Evolutionary conservation across 2,113 vertebrate species (phyloP), one percentile per base, ranked within the genome.

Genomic region (Nanorana parkeri): DNA sequence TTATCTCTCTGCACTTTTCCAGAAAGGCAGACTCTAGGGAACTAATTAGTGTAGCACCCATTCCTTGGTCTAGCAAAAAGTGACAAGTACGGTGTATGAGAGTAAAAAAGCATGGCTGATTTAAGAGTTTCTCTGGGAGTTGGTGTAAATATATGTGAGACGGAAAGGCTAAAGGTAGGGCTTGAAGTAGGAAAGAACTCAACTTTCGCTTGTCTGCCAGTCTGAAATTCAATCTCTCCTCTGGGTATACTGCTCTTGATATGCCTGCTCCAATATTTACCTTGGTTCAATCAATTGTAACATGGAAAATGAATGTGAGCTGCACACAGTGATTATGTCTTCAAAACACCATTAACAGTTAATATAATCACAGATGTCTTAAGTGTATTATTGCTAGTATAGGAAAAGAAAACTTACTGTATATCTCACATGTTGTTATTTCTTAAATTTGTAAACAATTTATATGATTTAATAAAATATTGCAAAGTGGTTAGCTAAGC

Each of bases 1-100:
- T 56, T 55, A 54, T 58, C 54, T 78, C 76, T 61, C 19, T 65
- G 11, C 47, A 67, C 54, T 67, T 8, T 24, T 55, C 21, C 15
- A 60, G 77, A 79, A 69, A 68, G 52, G 66, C 65, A 68, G 77
- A 26, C 77, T 69, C 77, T 17, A 69, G 77, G 77, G 77, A 79
- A 58, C 77, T 79, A 68, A 79, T 79, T 79, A 79, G 26, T 20
- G 16, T 24, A 69, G 54, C 77, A 79, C 77, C 77, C 77, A 68
- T 24, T 68, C 68, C 77, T 69, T 79, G 19, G 65, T 26, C 55
- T 68, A 68, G 65, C n/a, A 78, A 58, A 78, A 78, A 36, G 52
- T 78, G 77, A 56, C 77, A 79, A 41, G 64, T 78, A 24, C 26
- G 32, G 65, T 69, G 29, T 79, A 79, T 21, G 54, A 11, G 4